These are phyloP conservation scores for Trachemys scripta DNA, from an alignment of 2,113 vertebrate species.

Conservation along the genomic window DNA sequence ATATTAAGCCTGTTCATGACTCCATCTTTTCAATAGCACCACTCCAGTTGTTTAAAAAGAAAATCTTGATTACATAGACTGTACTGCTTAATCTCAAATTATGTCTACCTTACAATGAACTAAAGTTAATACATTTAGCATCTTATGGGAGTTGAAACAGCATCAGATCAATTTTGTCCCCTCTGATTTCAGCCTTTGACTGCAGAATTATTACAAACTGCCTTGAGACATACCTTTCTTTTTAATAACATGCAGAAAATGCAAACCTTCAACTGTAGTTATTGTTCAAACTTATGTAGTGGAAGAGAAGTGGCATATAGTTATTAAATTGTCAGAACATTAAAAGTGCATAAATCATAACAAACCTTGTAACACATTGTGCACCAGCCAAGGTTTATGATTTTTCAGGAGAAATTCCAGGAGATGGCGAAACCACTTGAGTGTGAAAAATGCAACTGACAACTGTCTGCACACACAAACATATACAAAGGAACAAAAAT, in stretches of 20 bases:
- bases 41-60: background rate
- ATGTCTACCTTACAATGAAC: constrained; percentile 44
- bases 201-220: constrained; percentile 62
- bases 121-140: constrained; percentile 51
- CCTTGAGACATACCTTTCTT: constrained; percentile 64
- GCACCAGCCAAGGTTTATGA: constrained; percentile 25
- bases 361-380: constrained; percentile 35
- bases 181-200: constrained; percentile 65
- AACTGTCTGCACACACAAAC: background rate
- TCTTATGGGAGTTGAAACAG: constrained; percentile 45
- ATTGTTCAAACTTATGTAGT: constrained; percentile 55
- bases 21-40: background rate
- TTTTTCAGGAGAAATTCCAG: background rate
- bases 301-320: constrained; percentile 57
- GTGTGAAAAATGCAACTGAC: background rate
- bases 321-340: constrained; percentile 76
- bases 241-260: constrained; percentile 67
- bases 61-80: background rate
- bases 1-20: background rate
- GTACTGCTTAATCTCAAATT: constrained; percentile 56
- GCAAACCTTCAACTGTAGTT: constrained; percentile 51
- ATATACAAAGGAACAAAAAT: background rate
- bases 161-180: constrained; percentile 57
- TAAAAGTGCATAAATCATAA: constrained; percentile 69
- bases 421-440: background rate